Evolutionary conservation across 2,113 vertebrate genomes (phyloP).

Genomic region (Ptychochromis oligacanthus): DNA sequence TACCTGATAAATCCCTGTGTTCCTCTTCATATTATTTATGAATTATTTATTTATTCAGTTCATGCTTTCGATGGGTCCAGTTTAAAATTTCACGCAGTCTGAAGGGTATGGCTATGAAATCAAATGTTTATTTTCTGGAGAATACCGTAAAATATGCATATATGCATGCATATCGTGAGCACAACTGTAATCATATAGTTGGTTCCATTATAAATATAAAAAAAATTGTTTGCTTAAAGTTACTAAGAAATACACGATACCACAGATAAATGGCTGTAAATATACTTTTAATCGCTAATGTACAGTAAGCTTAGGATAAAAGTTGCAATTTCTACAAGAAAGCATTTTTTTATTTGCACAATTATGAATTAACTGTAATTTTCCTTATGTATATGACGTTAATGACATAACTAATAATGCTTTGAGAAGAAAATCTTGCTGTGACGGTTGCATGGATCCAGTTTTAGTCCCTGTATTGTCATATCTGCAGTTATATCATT

Average conservation of each 20-base stretch:
- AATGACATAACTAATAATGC: not conserved
- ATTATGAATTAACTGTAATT: no score
- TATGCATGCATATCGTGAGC: not conserved
- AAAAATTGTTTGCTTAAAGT: not conserved
- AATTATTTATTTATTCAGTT: no score
- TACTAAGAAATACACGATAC: not conserved
- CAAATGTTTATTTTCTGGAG: not conserved
- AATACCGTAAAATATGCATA: not conserved
- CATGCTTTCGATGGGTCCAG: no score
- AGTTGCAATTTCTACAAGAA: not conserved
- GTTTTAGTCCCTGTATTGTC: not conserved
- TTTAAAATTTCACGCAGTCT: no score
- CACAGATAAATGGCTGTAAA: not conserved
- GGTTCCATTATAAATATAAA: not conserved
- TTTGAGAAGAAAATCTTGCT: not conserved
- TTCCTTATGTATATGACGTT: no score
- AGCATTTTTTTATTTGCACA: not conserved
- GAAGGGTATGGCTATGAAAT: not conserved
- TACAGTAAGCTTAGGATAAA: not conserved
- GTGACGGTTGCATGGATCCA: no score
- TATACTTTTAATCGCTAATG: not conserved
- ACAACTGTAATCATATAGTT: not conserved
- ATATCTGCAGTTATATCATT: not conserved
- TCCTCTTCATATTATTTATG: not conserved
- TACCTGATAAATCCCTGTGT: not conserved